Base-by-base conservation (phyloP, 2,888 invertebrate species). In the Petrophora chlorosata region DNA sequence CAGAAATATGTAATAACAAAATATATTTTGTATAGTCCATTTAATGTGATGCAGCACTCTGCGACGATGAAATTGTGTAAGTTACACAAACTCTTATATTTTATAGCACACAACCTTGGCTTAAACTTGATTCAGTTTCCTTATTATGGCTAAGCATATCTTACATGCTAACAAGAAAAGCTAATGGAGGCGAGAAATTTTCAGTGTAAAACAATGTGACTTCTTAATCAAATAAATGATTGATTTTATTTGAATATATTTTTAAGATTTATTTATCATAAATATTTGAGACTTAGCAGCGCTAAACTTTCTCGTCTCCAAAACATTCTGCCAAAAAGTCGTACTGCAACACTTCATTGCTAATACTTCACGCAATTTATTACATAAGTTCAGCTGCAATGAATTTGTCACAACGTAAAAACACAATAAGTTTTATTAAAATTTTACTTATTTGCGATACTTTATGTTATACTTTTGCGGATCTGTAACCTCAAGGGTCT, bases 31-130 rank as follows among this genome's bases (percentile, higher is more conserved):
- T 58, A 52, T 49, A 48, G 43, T 55, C 16, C 19, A 30, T 49
- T 28, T 30, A 35, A 28, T 33, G 33, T 51, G 43, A 40, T 39
- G 22, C 26, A 25, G 5, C 13, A 33, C 39, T 22, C 35, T 39
- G 48, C 29, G 35, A 41, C 28, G 28, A 48, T 10, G 0, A 15
- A 41, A 38, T 51, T 35, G n/a, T 49, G 36, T 43, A 38, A 45
- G 40, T 45, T 29, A 48, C 13, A 50, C 39, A 41, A 58, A 38
- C 15, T 48, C 46, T 71, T 64, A 70, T 38, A 60, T 69, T 52
- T 45, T 56, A 59, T 83, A 84, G 79, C 80, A 86, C 86, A 89
- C 87, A 89, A 88, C 88, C 89, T 73, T 72, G 65, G 73, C 79
- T 79, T 85, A 78, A 76, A 74, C 73, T 70, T 69, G 73, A 62